Evolutionary conservation across 2,888 invertebrate species (phyloP).

Genomic region (Eupithecia vulgata): DNA sequence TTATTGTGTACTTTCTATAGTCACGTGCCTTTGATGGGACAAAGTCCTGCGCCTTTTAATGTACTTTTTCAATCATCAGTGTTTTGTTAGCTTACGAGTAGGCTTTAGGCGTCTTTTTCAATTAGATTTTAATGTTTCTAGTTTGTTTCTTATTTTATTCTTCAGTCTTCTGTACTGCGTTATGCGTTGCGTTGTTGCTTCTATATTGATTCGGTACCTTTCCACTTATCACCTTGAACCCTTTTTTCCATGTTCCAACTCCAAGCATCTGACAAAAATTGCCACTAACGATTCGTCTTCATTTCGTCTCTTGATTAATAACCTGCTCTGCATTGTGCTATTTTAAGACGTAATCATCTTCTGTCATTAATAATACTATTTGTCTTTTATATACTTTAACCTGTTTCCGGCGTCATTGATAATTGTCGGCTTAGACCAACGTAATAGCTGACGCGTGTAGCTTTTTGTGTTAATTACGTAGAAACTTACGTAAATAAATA

Average conservation of each 20-base stretch:
- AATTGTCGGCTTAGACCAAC: conserved; percentile 18
- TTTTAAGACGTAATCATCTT: conserved; percentile 33
- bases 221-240: neutral
- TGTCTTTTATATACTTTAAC: neutral
- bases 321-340: conserved; percentile 15
- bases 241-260: neutral
- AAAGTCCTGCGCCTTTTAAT: neutral
- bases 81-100: neutral
- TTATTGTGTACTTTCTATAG: neutral
- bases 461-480: conserved; percentile 22
- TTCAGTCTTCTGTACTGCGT: neutral
- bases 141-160: neutral
- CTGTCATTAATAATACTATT: neutral
- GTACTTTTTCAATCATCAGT: neutral
- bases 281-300: conserved; percentile 1
- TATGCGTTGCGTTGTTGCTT: neutral
- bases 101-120: neutral
- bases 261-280: neutral
- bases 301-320: conserved; percentile 21
- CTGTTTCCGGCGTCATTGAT: conserved; percentile 23
- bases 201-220: neutral
- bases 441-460: conserved; percentile 27
- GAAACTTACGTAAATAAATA: conserved; percentile 10
- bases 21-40: neutral
- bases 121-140: neutral